Percentiles rank a stretch among this genome's conserved stretches.
Conservation (phyloP, 2,888 invertebrate genomes). For the Byasa hedistus region DNA sequence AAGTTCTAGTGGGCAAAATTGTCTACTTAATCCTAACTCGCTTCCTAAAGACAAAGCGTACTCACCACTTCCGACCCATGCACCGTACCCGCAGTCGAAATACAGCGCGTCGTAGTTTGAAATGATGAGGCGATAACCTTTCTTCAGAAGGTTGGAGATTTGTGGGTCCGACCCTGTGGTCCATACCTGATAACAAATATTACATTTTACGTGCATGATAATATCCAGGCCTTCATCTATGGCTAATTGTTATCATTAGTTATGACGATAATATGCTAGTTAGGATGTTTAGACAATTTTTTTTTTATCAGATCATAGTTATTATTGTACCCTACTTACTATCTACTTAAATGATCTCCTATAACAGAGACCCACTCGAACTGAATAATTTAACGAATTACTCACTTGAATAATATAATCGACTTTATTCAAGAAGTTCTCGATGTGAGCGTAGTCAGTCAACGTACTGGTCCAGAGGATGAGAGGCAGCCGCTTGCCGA, state of each 20-base stretch:
- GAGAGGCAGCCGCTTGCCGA: slow-evolving; percentile 80
- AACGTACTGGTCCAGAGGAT: slow-evolving; percentile 91
- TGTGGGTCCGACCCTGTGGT: slow-evolving; percentile 83
- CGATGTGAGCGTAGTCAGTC: slow-evolving; percentile 83
- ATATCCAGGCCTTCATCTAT: no score
- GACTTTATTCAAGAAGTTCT: slow-evolving; percentile 83
- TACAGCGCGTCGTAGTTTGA: slow-evolving; percentile 94
- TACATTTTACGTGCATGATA: not conserved
- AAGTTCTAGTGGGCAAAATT: no score
- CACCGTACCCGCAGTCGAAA: slow-evolving; percentile 91
- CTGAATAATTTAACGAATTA: slow-evolving; percentile 6
- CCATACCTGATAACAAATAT: slow-evolving; percentile 80
- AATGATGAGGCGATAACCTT: slow-evolving; percentile 87
- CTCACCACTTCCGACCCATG: slow-evolving; percentile 86
- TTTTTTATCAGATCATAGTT: no score
- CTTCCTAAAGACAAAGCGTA: not conserved
- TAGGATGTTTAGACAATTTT: no score
- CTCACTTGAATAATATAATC: slow-evolving; percentile 88
- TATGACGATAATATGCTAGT: no score
- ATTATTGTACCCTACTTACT: no score
- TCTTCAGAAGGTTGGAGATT: slow-evolving; percentile 83
- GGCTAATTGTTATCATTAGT: no score
- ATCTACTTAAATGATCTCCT: no score
- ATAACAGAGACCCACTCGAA: no score
- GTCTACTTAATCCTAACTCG: no score